Percentiles rank a stretch among this genome's conserved stretches.
phyloP scores from a whole-genome alignment of 1,140 invertebrate species.

The Charaxes varanes region DNA sequence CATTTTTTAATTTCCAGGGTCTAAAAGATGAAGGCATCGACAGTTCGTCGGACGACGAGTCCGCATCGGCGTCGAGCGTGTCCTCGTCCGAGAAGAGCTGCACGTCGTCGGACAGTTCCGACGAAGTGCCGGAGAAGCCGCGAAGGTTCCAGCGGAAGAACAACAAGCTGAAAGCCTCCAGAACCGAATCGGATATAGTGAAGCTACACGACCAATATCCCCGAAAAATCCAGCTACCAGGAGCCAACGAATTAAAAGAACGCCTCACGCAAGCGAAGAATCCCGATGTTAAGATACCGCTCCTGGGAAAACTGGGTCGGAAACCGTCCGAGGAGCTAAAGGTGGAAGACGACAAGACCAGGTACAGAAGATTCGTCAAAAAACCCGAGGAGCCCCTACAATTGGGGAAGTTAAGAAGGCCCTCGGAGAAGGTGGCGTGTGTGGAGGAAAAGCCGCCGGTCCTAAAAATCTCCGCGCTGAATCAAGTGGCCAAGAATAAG shows the following conservation, averaged over 20 bases:
- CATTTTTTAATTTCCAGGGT: conserved; percentile 45
- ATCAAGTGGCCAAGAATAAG: conserved; percentile 58
- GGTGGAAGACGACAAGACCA: conserved; percentile 36
- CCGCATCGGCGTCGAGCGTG: conserved; percentile 55
- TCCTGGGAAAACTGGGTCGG: conserved; percentile 50
- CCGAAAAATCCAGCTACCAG: conserved; percentile 44
- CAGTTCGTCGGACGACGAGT: conserved; percentile 70
- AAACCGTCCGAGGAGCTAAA: conserved; percentile 50
- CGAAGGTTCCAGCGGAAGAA: conserved; percentile 55
- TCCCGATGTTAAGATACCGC: conserved; percentile 41
- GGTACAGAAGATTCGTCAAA: conserved; percentile 42
- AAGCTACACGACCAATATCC: conserved; percentile 40
- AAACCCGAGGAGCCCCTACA: conserved; percentile 56
- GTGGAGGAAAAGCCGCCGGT: conserved; percentile 39
- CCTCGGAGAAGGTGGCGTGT: conserved; percentile 35
- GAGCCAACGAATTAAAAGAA: conserved; percentile 56
- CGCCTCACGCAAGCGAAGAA: conserved; percentile 52
- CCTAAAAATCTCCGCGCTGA: conserved; percentile 53
- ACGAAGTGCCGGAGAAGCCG: conserved; percentile 51
- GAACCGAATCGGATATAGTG: conserved; percentile 62
- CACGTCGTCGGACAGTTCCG: conserved; percentile 65
- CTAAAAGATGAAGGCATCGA: conserved; percentile 71
- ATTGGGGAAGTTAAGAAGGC: conserved; percentile 51
- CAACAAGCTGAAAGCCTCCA: conserved; percentile 62
- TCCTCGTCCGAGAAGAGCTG: conserved; percentile 69